Evolutionary conservation across 2,797 vertebrate species (phyloP), one percentile per base, ranked within the genome.

Genomic region (Poeciliopsis presidionis): DNA sequence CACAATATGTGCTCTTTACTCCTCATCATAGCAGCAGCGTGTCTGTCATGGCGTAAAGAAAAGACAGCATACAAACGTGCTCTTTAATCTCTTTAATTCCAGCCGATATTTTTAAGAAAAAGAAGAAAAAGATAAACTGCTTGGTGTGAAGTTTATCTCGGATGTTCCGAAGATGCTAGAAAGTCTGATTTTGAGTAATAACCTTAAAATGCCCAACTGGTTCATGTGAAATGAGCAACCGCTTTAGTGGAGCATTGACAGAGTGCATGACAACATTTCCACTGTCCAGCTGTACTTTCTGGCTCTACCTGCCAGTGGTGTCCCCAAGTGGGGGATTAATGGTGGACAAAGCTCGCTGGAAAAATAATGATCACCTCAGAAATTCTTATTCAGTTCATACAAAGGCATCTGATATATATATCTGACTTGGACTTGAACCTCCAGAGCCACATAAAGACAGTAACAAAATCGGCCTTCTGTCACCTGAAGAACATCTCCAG

Each of bases 201-300:
- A 20, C 70, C 63, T 73, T 70, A 71, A 85, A 81, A 82, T 30
- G 81, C 45, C 7, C 78, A 67, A 49, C 75, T 74, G 59, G 51
- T 49, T 73, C 1, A 18, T 78, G 72, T 63, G 76, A 83, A 76
- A 80, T 76, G 76, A 70, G n/a, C 65, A 25, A 16, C 39, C 33
- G 67, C 28, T 83, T 45, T 45, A 28, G 53, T 67, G 75, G 36
- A 53, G 25, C 72, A 84, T 69, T 74, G 75, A 87, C 74, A 59
- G 4, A 18, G 73, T 51, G 53, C 41, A 5, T 9, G 41, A 7
- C 18, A 70, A 73, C 71, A 39, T 25, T 57, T 51, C 39, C 22
- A 1, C 55, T 57, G 74, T 77, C 36, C 69, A 1, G 30, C 63
- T 76, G 16, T 75, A 74, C 86, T 86, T 86, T 86, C 83, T 55